Conservation (phyloP, 2,113 vertebrate genomes). For the Hyperoodon ampullatus region DNA sequence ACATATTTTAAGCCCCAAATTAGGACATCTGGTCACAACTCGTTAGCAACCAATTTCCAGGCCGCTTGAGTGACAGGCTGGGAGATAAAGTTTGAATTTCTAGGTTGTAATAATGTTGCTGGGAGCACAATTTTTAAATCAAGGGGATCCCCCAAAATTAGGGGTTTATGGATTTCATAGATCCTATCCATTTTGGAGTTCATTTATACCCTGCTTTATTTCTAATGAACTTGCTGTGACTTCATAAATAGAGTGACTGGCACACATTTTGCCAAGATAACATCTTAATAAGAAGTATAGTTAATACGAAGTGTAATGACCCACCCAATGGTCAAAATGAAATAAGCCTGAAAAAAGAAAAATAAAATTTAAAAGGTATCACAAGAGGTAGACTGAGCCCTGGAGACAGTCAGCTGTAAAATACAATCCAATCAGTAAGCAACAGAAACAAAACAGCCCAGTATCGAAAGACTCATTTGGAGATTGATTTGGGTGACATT, state of each 20-base stretch:
- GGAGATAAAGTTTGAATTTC: neutral
- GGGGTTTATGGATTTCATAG: neutral
- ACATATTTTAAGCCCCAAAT: neutral
- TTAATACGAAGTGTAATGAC: neutral
- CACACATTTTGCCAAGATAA: neutral
- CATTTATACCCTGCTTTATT: constrained; percentile 15
- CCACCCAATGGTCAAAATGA: neutral
- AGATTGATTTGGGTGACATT: neutral
- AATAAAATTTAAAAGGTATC: neutral
- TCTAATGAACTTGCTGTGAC: neutral
- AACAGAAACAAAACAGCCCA: neutral
- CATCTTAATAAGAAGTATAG: neutral
- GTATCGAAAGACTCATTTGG: neutral
- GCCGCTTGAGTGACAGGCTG: neutral
- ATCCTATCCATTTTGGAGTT: neutral
- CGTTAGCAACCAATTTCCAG: neutral
- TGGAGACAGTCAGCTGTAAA: neutral
- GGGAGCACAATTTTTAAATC: constrained; percentile 22
- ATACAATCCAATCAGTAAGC: neutral
- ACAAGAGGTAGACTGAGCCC: neutral
- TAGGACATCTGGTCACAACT: neutral
- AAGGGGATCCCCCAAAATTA: neutral
- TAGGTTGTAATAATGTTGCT: neutral
- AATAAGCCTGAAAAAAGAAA: constrained; percentile 8
- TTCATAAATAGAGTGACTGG: neutral